Percentiles rank a stretch among this genome's conserved stretches.
Evolutionary conservation across 2,113 vertebrate genomes (phyloP).

Genomic region (Colinus virginianus): DNA sequence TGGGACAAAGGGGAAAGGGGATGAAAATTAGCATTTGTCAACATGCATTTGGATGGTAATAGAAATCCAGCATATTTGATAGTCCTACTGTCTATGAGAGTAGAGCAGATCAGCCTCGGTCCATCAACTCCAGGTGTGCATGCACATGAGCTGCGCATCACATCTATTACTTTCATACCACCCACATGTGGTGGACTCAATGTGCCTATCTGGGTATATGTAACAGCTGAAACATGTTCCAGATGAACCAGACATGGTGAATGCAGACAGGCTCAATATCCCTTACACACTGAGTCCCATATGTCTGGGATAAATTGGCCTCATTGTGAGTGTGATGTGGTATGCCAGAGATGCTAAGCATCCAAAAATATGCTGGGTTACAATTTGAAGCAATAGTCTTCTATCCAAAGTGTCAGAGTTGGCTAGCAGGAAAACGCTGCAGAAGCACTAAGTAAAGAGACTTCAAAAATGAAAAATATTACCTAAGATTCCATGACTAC

Average conservation of each 20-base stretch:
- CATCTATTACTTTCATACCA: not conserved
- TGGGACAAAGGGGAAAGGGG: not conserved
- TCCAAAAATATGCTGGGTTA: not conserved
- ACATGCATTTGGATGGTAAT: not conserved
- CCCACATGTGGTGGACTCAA: not conserved
- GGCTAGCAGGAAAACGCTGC: not conserved
- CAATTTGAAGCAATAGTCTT: not conserved
- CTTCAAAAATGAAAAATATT: not conserved
- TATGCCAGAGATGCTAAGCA: not conserved
- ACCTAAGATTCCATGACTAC: not conserved
- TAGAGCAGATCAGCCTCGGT: not conserved
- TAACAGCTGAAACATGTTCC: not conserved
- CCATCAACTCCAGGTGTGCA: not conserved
- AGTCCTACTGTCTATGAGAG: not conserved
- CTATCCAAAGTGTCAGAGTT: not conserved
- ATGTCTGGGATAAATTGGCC: not conserved
- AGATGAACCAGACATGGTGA: not conserved
- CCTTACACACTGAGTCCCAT: not conserved
- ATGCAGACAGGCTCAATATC: not conserved
- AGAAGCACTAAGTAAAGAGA: not conserved
- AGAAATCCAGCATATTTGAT: not conserved
- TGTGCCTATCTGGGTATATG: fast-evolving
- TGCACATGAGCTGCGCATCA: not conserved
- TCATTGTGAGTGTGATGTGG: not conserved
- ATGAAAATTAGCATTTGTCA: not conserved